Percentiles rank a stretch among this genome's conserved stretches.
Evolutionary conservation across 1,140 invertebrate species (phyloP).

Genomic region (Holcopasites calliopsidis): DNA sequence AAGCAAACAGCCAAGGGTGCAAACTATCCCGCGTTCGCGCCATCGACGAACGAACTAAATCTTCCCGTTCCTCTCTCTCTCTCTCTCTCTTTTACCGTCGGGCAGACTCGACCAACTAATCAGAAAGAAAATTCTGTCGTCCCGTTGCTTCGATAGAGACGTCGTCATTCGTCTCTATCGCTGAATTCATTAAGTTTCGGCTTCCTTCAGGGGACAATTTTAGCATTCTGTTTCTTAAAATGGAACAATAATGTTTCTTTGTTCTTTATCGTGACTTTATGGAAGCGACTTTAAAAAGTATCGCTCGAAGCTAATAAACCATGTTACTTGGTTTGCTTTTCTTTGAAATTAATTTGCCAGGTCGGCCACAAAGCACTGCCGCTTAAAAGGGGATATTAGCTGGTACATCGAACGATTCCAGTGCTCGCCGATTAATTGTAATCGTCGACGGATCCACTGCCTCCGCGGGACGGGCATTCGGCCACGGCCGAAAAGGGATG

Average conservation of each 20-base stretch:
- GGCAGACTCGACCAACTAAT: not conserved
- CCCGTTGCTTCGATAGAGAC: too few species aligned
- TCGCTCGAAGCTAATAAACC: too few species aligned
- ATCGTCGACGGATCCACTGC: slow-evolving; percentile 50
- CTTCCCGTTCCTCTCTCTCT: not conserved
- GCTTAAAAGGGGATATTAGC: slow-evolving; percentile 36
- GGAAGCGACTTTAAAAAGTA: too few species aligned
- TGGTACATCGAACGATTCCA: not conserved
- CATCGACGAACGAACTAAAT: not conserved
- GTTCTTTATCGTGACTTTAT: too few species aligned
- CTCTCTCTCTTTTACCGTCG: not conserved
- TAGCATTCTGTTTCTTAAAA: too few species aligned
- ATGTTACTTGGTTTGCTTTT: too few species aligned
- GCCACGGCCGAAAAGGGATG: slow-evolving; percentile 5
- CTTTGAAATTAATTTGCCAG: too few species aligned
- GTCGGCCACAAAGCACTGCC: not conserved
- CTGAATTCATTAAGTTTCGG: too few species aligned
- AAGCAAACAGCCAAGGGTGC: not conserved
- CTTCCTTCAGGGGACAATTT: too few species aligned
- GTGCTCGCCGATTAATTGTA: slow-evolving; percentile 52
- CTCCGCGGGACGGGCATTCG: slow-evolving; percentile 1
- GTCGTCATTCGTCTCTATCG: too few species aligned
- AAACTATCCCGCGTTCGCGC: not conserved
- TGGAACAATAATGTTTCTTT: too few species aligned
- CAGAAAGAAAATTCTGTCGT: not conserved